phyloP scores from a whole-genome alignment of 1,140 invertebrate species.

The Physella acuta region DNA sequence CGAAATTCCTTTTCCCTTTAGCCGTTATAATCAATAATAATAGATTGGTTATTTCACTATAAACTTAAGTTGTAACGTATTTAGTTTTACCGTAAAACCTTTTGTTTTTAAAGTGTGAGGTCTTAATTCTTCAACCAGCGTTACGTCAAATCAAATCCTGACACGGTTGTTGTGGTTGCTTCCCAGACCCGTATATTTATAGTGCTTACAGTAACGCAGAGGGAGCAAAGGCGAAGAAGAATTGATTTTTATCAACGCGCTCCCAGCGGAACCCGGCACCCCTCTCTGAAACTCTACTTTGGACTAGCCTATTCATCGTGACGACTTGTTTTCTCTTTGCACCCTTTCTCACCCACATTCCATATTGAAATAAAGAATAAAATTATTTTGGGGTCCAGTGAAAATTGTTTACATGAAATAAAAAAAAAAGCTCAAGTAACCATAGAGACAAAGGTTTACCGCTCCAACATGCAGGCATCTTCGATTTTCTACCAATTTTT shows the following conservation, averaged over 20 bases:
- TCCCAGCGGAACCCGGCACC: slow-evolving; percentile 8
- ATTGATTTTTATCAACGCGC: slow-evolving; percentile 24
- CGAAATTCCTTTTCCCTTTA: no score
- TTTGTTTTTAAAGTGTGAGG: not conserved
- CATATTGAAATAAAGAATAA: slow-evolving; percentile 3
- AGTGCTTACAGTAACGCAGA: slow-evolving; percentile 13
- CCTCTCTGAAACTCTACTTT: not conserved
- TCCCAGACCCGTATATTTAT: not conserved
- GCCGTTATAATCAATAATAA: no score
- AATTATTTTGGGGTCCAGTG: not conserved
- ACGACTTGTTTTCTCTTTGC: not conserved
- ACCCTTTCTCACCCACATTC: not conserved
- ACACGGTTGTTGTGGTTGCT: no score
- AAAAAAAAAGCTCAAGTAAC: not conserved
- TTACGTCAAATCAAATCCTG: not conserved
- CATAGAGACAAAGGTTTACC: no score
- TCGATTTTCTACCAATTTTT: no score
- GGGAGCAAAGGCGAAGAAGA: slow-evolving; percentile 16
- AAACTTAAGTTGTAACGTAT: no score
- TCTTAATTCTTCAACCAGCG: not conserved
- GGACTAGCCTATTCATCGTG: slow-evolving; percentile 14
- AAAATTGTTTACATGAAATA: not conserved
- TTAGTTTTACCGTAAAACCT: no score
- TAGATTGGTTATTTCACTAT: no score
- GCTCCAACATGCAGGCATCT: no score